Evolutionary conservation across 2,113 vertebrate species (phyloP), one percentile per base, ranked within the genome.

Genomic region (Turdus rufiventris): DNA sequence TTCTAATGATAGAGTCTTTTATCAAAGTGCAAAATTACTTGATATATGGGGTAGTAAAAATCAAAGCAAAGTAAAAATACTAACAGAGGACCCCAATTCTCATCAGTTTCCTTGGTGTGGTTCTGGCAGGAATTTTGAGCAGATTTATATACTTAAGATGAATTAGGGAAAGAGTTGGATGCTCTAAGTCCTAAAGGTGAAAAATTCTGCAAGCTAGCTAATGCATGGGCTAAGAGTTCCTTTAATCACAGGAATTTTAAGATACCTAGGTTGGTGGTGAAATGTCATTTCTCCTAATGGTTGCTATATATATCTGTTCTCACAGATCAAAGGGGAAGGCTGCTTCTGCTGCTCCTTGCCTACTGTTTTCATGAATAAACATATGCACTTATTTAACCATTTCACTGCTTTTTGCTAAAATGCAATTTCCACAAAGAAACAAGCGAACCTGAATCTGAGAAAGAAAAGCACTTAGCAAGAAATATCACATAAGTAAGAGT

Each of bases 301-400:
- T 50, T 93, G 31, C 74, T 96, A 47, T 79, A 47, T 85, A 58
- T 91, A 70, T 87, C 54, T 76, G 24, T 89, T 91, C 67, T 90
- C 74, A 81, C 10, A 10, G 93, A 95, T 93, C 91, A 95, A 93
- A 94, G 72, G 88, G 63, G 75, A 88, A 72, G 48, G 63, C 75
- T 83, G 75, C 42, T 95, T 87, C 75, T 97, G 43, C 67, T 74
- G 60, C 79, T 86, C 56, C 86, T 88, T 95, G 78, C 88, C 71
- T 89, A 76, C 77, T 96, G 56, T 85, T 95, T 63, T 93, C 43
- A 74, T 74, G 78, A 77, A 83, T 90, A 96, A 80, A 79, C 10
- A 31, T 77, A 53, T 57, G 33, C 42, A 77, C 51, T 86, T 14
- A 34, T 78, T 95, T 90, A 96, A 96, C 79, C 13, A 20, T 83